These are phyloP conservation scores for Amblyornis subalaris DNA, from an alignment of 2,113 vertebrate genomes.

Conservation along the genomic window DNA sequence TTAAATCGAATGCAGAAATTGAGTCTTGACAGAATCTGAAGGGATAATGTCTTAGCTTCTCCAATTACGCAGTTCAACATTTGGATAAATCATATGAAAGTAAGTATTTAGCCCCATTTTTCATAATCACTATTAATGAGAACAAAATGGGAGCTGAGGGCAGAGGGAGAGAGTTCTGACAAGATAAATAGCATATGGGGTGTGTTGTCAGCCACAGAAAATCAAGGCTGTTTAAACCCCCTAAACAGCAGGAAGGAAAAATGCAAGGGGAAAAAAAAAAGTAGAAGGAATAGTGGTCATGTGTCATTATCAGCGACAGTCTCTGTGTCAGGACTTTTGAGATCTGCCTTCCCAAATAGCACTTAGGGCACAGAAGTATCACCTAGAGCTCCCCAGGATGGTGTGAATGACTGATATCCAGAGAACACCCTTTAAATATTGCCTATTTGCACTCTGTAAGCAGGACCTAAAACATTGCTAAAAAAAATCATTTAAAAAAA, in stretches of 20 bases:
- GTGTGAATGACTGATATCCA: not conserved
- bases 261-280: not conserved
- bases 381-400: not conserved
- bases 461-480: not conserved
- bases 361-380: not conserved
- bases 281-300: not conserved
- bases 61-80: conserved; percentile 56
- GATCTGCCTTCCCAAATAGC: not conserved
- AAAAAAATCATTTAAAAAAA: not conserved
- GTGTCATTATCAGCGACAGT: not conserved
- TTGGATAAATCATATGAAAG: conserved; percentile 60
- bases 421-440: not conserved
- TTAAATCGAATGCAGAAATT: conserved; percentile 64
- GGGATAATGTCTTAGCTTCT: conserved; percentile 53
- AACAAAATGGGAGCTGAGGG: conserved; percentile 65
- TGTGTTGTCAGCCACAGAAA: conserved; percentile 64
- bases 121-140: conserved; percentile 59
- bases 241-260: conserved; percentile 28
- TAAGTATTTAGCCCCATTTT: conserved; percentile 57
- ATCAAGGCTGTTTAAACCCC: conserved; percentile 52
- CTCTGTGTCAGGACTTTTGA: not conserved
- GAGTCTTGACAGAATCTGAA: conserved; percentile 57
- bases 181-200: conserved; percentile 71
- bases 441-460: not conserved
- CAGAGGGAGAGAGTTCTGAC: conserved; percentile 50